Percentiles rank a stretch among this genome's conserved stretches.
Conservation (phyloP, 2,797 vertebrate genomes). For the Euphonia xanthogaster region DNA sequence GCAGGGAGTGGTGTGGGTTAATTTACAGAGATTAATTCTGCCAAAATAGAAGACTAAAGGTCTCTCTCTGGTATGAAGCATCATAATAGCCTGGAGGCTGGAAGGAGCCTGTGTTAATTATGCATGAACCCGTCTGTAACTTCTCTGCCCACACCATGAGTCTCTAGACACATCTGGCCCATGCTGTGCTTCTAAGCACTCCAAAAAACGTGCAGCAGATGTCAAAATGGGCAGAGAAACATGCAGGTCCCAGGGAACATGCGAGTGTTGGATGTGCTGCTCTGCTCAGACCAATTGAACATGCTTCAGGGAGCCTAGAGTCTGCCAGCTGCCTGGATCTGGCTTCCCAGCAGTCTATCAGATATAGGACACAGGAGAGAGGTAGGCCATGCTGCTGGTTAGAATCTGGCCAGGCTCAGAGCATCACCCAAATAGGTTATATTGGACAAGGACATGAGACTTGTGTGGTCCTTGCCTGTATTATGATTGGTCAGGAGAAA, state of each 20-base stretch:
- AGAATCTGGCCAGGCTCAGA: neutral
- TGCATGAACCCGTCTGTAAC: neutral
- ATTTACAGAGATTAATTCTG: neutral
- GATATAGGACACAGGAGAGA: neutral
- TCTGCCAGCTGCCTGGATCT: neutral
- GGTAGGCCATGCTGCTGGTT: neutral
- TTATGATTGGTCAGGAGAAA: neutral
- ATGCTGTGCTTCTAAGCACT: neutral
- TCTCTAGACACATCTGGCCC: neutral
- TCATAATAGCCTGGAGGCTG: conserved; percentile 11
- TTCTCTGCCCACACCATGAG: neutral
- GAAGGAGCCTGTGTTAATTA: conserved; percentile 36
- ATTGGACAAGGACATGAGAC: neutral
- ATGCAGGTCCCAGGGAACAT: neutral
- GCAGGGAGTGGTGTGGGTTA: neutral
- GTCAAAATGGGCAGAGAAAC: neutral
- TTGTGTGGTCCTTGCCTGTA: neutral
- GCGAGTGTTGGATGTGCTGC: neutral
- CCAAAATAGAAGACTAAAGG: conserved; percentile 6
- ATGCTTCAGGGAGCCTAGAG: neutral
- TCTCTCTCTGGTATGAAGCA: neutral
- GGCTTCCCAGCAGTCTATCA: neutral
- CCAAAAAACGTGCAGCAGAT: neutral
- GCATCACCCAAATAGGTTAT: neutral
- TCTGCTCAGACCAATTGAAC: neutral